Base-by-base conservation (phyloP, 2,113 vertebrate species). In the Amphilophus citrinellus region DNA sequence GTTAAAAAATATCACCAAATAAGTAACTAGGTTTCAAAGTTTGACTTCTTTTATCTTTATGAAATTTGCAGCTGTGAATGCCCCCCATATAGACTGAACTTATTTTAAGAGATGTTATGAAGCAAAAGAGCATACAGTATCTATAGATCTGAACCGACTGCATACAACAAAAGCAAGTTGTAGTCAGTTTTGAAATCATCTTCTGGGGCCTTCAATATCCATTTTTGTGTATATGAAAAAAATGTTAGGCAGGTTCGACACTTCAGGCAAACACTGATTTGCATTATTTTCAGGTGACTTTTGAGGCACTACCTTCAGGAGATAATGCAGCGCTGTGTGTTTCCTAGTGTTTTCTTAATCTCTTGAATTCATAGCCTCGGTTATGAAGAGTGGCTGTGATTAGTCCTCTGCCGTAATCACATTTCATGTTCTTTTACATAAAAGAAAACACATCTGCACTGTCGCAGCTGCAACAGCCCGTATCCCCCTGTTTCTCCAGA, bases 401-500 rank as follows among this genome's bases (percentile, higher is more conserved):
- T 10, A 24, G 3, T 59, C 39, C 9, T 62, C 83, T 63, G n/a
- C 32, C 8, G 3, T 60, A 80, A 79, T 81, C 58, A 71, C 4
- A 65, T 73, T 82, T 59, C 14, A 6, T 84, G 30, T 80, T 42
- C 5, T 24, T 77, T 66, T 18, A 37, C 47, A 71, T 71, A 6
- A 73, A 73, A 61, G 13, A 32, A 81, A 1, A 6, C 0, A 0
- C 47, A n/a, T 30, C 22, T 61, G 18, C 27, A 2, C 2, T 50
- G 14, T 76, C 77, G 44, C 35, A 10, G 24, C 77, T 59, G 37
- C 11, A 39, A 22, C 37, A 15, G 9, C 60, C 9, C 58, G 20
- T 24, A 42, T 73, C 7, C 62, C 59, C 77, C 11, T 60, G 6
- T 84, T 63, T 84, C 17, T 63, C 1, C 91, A 99, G 98, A 98